Evolutionary conservation across 1,140 invertebrate genomes (phyloP).

Genomic region (Lasioglossum baleicum): DNA sequence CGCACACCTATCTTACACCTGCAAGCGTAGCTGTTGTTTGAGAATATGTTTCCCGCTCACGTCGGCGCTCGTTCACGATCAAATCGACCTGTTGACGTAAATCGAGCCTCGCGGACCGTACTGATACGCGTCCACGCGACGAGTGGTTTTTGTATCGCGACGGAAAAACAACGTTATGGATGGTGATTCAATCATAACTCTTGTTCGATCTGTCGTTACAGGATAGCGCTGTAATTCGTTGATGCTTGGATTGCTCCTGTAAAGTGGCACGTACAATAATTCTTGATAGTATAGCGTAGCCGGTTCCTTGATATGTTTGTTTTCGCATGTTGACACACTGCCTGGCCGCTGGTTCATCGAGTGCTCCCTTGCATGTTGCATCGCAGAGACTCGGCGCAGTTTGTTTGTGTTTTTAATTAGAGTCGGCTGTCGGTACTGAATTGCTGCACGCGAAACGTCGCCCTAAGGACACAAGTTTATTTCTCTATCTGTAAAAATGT

Average conservation of each 20-base stretch:
- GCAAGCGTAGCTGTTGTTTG: slow-evolving; percentile 2
- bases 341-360: background rate
- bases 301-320: background rate
- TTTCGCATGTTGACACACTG: background rate
- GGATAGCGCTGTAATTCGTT: background rate
- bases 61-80: slow-evolving; percentile 25
- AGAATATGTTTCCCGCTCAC: slow-evolving; percentile 34
- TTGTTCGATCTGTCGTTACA: slow-evolving; percentile 36
- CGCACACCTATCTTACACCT: background rate
- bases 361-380: background rate
- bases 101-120: background rate
- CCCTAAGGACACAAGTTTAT: background rate
- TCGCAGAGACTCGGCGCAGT: background rate
- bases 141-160: background rate
- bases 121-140: background rate
- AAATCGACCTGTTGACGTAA: slow-evolving; percentile 28
- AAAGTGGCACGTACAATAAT: background rate
- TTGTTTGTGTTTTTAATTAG: background rate
- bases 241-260: background rate
- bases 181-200: slow-evolving; percentile 47
- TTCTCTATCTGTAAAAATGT: background rate
- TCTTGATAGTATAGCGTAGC: background rate
- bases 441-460: background rate
- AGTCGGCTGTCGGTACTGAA: background rate
- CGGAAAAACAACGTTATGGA: slow-evolving; percentile 42